A percentile compares a stretch with the other conserved stretches of the same genome.
Conservation (phyloP, 2,888 invertebrate genomes). For the Sinohyriopsis cumingii region DNA sequence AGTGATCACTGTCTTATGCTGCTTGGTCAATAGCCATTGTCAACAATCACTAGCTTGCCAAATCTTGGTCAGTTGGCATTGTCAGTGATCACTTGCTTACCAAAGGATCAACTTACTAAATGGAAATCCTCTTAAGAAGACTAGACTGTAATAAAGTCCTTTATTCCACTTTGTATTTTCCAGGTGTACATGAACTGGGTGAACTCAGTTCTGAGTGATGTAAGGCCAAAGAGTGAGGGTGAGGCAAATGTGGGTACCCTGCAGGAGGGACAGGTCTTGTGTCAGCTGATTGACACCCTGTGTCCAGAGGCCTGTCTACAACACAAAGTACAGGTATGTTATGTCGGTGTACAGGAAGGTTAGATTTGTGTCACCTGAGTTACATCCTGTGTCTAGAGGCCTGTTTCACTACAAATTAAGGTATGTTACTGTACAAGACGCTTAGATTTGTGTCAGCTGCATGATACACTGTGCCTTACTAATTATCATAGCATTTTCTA, state of each 20-base stretch:
- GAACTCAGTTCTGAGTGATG: constrained; percentile 62
- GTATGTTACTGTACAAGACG: constrained; percentile 50
- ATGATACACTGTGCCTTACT: constrained; percentile 50
- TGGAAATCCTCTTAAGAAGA: too few relatives aligned
- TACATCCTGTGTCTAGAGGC: constrained; percentile 52
- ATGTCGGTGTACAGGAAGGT: constrained; percentile 38
- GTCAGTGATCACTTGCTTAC: too few relatives aligned
- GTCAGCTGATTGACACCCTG: constrained; percentile 60
- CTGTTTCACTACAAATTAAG: constrained; percentile 47
- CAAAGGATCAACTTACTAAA: too few relatives aligned
- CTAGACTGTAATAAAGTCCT: too few relatives aligned
- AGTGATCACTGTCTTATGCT: too few relatives aligned
- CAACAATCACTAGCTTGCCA: too few relatives aligned
- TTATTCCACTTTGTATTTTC: constrained; percentile 10
- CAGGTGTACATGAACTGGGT: constrained; percentile 67
- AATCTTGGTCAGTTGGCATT: too few relatives aligned
- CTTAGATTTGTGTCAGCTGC: constrained; percentile 57
- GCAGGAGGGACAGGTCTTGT: constrained; percentile 59
- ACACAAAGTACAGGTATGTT: constrained; percentile 49
- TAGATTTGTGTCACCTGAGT: constrained; percentile 58
- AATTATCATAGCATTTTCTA: too few relatives aligned
- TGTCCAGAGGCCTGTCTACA: constrained; percentile 46
- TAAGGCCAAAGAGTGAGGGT: constrained; percentile 37
- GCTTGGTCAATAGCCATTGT: too few relatives aligned
- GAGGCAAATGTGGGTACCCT: constrained; percentile 48